These are phyloP conservation scores for Diabrotica virgifera DNA, from an alignment of 1,140 invertebrate species.

Conservation along the genomic window DNA sequence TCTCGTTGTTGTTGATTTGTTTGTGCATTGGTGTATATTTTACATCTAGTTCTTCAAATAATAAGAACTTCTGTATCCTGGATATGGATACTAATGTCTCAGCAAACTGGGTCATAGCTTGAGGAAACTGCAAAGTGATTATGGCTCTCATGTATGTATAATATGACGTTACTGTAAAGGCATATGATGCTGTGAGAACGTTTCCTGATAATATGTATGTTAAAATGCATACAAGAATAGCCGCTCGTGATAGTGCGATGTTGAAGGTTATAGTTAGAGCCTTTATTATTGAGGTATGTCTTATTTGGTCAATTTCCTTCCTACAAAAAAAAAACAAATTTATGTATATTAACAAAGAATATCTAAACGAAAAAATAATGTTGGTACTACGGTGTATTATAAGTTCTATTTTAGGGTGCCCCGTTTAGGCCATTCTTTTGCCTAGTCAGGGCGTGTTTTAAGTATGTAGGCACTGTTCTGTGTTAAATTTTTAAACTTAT, in stretches of 20 bases:
- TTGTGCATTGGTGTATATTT: background rate
- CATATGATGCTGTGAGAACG: slow-evolving; percentile 67
- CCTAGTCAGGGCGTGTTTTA: no score
- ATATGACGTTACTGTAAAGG: slow-evolving; percentile 69
- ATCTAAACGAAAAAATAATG: no score
- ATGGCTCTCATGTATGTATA: slow-evolving; percentile 68
- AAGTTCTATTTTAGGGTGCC: no score
- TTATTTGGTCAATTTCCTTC: slow-evolving; percentile 39
- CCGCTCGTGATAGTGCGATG: slow-evolving; percentile 68
- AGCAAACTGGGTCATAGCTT: slow-evolving; percentile 56
- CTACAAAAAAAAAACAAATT: slow-evolving; percentile 22
- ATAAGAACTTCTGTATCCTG: slow-evolving; percentile 61
- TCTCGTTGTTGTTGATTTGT: background rate
- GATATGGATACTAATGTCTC: slow-evolving; percentile 65
- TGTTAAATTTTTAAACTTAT: no score
- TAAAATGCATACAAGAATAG: slow-evolving; percentile 73
- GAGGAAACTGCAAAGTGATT: slow-evolving; percentile 70
- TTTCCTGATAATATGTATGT: slow-evolving; percentile 70
- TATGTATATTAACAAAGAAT: slow-evolving; percentile 23
- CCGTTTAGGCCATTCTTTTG: no score
- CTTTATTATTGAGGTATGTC: slow-evolving; percentile 55
- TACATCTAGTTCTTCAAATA: slow-evolving; percentile 26
- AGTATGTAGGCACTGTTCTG: no score
- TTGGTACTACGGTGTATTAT: no score
- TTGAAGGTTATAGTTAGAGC: slow-evolving; percentile 70